Conservation (phyloP, 1,140 invertebrate species). For the Cryptotermes secundus region DNA sequence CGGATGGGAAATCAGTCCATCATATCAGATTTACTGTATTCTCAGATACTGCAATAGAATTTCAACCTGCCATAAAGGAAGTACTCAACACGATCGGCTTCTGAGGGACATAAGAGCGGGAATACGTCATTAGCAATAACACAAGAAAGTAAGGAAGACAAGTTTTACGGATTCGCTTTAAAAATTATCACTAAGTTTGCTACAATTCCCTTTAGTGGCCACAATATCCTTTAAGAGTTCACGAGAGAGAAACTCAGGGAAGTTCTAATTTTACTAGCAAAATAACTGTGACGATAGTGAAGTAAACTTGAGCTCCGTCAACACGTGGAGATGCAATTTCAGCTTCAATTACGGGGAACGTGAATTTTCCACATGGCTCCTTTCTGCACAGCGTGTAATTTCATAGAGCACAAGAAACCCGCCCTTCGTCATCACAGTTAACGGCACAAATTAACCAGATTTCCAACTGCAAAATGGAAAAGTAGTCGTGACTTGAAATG, state of each 20-base stretch:
- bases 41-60: no score
- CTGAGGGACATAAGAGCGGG: background rate
- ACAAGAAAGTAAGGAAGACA: background rate
- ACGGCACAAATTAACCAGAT: no score
- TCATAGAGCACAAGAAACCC: no score
- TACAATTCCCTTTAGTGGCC: background rate
- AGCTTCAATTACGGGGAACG: background rate
- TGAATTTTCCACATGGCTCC: no score
- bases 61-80: no score
- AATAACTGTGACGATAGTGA: background rate
- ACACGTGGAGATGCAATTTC: background rate
- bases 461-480: no score
- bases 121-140: background rate
- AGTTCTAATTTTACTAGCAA: background rate
- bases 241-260: background rate
- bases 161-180: background rate
- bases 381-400: no score
- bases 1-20: no score
- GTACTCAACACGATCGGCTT: no score
- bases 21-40: no score
- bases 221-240: background rate
- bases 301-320: background rate
- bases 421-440: no score
- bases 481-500: no score
- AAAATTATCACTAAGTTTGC: background rate